Conservation (phyloP, 2,113 vertebrate species). For the Arvicanthis niloticus region DNA sequence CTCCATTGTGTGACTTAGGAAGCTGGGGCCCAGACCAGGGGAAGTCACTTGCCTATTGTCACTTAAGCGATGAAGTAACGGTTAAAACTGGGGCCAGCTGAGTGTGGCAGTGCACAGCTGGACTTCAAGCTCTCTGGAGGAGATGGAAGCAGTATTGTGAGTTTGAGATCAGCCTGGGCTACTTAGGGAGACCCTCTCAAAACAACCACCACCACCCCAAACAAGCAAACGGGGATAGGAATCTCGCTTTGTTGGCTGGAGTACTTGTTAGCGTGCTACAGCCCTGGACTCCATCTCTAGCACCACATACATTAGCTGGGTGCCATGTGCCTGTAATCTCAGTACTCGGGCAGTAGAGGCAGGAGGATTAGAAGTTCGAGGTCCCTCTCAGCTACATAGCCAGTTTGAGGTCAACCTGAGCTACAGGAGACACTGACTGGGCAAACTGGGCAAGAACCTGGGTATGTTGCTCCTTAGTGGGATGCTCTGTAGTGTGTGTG, state of each 20-base stretch:
- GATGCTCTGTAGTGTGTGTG: background rate
- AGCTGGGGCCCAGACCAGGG: constrained; percentile 1
- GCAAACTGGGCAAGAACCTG: background rate
- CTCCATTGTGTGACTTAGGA: background rate
- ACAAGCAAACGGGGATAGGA: background rate
- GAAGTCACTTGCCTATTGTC: background rate
- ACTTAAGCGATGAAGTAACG: background rate
- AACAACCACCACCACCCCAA: background rate
- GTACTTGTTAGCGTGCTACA: background rate
- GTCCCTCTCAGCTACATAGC: no score
- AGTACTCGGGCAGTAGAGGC: background rate
- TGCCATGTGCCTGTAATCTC: no score
- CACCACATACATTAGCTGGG: background rate
- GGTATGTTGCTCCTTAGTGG: background rate
- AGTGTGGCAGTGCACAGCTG: background rate
- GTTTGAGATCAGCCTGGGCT: background rate
- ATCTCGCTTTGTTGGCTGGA: background rate
- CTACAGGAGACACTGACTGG: background rate
- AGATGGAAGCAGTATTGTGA: background rate
- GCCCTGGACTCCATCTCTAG: background rate
- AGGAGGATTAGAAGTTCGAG: background rate
- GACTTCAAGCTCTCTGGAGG: background rate
- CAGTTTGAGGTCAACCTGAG: background rate
- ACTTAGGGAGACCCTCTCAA: background rate
- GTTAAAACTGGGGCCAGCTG: background rate